phyloP scores from a whole-genome alignment of 2,797 vertebrate genomes.

The Enteromius fasciolatus region DNA sequence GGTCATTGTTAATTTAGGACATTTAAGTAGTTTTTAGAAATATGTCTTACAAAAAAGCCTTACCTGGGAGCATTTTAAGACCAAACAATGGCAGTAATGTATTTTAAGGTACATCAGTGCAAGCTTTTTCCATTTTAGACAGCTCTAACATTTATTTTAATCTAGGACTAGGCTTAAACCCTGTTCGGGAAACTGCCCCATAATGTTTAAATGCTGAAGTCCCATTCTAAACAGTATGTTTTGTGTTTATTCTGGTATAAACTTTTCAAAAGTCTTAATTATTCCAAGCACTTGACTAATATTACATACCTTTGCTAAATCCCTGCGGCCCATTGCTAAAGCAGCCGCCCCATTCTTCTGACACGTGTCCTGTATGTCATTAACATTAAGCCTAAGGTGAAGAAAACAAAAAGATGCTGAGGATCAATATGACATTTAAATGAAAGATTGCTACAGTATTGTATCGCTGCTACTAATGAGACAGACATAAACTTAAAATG shows the following conservation, averaged over 20 bases:
- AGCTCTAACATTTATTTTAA: no score
- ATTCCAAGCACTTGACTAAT: background rate
- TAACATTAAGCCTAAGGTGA: constrained; percentile 84
- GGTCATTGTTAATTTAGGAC: no score
- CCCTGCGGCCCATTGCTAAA: constrained; percentile 86
- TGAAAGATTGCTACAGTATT: background rate
- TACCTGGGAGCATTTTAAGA: no score
- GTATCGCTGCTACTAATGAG: background rate
- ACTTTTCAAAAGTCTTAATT: no score
- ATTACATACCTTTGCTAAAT: constrained; percentile 88
- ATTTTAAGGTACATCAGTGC: no score
- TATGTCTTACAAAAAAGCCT: no score
- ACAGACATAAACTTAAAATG: background rate
- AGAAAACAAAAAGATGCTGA: background rate
- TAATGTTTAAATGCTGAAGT: no score
- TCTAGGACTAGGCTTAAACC: no score
- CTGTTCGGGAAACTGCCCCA: no score
- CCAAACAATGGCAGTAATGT: no score
- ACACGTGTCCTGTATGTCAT: constrained; percentile 94
- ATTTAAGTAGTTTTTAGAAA: no score
- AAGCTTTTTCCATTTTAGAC: no score
- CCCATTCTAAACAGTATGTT: background rate
- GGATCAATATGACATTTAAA: constrained; percentile 5
- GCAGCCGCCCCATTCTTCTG: constrained; percentile 92
- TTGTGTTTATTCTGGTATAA: background rate